phyloP scores from a whole-genome alignment of 2,113 vertebrate species.

The Carassius carassius region DNA sequence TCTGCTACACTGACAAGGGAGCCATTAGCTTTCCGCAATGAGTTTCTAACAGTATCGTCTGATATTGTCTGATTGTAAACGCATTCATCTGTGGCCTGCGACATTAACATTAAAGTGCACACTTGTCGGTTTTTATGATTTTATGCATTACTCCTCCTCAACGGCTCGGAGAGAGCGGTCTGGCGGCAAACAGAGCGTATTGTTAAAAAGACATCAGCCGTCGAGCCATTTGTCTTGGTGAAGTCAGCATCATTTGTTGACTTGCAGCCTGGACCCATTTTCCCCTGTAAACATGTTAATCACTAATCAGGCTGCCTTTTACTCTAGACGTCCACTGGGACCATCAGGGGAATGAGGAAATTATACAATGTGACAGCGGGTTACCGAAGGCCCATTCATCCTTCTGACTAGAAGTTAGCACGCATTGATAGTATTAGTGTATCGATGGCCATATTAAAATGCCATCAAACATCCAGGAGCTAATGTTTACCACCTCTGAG shows the following conservation, averaged over 20 bases:
- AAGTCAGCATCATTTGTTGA: slow-evolving; percentile 47
- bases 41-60: slow-evolving; percentile 20
- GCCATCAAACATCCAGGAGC: slow-evolving; percentile 64
- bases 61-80: slow-evolving; percentile 43
- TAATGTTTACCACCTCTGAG: slow-evolving; percentile 57
- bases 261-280: slow-evolving; percentile 55
- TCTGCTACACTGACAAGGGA: not conserved
- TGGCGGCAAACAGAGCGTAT: slow-evolving; percentile 55
- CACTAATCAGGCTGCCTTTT: slow-evolving; percentile 69
- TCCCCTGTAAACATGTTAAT: slow-evolving; percentile 72
- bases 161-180: slow-evolving; percentile 26
- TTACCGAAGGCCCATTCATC: slow-evolving; percentile 60
- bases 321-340: slow-evolving; percentile 61
- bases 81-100: slow-evolving; percentile 50
- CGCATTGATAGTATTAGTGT: slow-evolving; percentile 60
- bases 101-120: slow-evolving; percentile 41
- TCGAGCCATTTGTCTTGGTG: slow-evolving; percentile 57
- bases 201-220: slow-evolving; percentile 70
- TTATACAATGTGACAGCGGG: slow-evolving; percentile 64
- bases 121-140: slow-evolving; percentile 52
- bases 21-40: slow-evolving; percentile 39
- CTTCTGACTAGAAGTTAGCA: slow-evolving; percentile 61
- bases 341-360: slow-evolving; percentile 70
- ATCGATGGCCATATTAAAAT: slow-evolving; percentile 71
- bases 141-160: slow-evolving; percentile 47